phyloP scores from a whole-genome alignment of 2,113 vertebrate genomes.

The Scatophagus argus region DNA sequence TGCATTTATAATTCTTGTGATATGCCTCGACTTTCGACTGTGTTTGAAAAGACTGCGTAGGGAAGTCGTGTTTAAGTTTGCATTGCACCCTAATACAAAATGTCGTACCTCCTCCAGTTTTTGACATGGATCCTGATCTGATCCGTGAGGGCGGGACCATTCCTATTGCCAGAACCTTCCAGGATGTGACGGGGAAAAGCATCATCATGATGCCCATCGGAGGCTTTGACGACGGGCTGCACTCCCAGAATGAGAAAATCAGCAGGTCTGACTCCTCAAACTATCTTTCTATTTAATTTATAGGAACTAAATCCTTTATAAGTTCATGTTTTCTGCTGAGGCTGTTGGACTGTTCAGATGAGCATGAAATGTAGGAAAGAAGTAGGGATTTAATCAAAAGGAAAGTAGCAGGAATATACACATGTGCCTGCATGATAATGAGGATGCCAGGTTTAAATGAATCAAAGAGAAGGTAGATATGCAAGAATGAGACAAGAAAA shows the following conservation, averaged over 20 bases:
- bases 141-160: slow-evolving; percentile 87
- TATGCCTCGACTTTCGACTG: not conserved
- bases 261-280: slow-evolving; percentile 77
- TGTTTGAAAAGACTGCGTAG: too few relatives aligned
- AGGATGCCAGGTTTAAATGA: not conserved
- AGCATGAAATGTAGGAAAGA: not conserved
- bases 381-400: not conserved
- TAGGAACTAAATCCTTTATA: not conserved
- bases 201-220: slow-evolving; percentile 87
- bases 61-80: too few relatives aligned
- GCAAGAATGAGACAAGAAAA: not conserved
- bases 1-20: not conserved
- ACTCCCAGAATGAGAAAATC: slow-evolving; percentile 89
- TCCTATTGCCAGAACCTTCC: slow-evolving; percentile 82
- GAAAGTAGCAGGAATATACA: not conserved
- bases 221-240: slow-evolving; percentile 85
- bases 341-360: not conserved
- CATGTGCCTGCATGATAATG: not conserved
- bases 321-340: not conserved
- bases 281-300: not conserved
- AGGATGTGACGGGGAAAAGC: slow-evolving; percentile 83
- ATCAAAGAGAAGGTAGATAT: not conserved
- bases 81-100: not conserved
- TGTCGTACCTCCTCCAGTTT: slow-evolving; percentile 68
- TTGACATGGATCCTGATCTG: slow-evolving; percentile 81